Evolutionary conservation across 2,797 vertebrate species (phyloP), one percentile per base, ranked within the genome.

Genomic region (Trachurus trachurus): DNA sequence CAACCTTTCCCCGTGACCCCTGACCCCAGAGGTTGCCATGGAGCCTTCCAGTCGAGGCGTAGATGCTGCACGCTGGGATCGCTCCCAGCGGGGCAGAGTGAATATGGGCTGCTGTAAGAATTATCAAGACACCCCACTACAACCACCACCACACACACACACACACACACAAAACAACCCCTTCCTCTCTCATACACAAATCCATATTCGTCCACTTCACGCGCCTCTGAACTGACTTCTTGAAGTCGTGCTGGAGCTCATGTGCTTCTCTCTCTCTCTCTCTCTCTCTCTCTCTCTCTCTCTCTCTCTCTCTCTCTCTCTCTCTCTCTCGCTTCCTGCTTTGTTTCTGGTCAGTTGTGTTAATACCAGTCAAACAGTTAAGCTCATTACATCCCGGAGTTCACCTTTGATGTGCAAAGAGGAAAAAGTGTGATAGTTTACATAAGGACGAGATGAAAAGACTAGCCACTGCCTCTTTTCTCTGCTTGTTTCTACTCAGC

Each of bases 21-120:
- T 92, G 92, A 94, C 92, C 93, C 86, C 1, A 11, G 80, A 83
- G 88, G 95, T 95, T 95, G 90, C 93, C 91, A 94, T 95, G 93
- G 94, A 95, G 94, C 84, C 94, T 92, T 85, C 78, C 74, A 91
- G 91, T 92, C 89, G 74, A 83, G 87, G 87, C 82, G 16, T 79
- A 68, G 87, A 78, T 84, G 89, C 76, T 83, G 89, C 92, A 93
- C 87, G 91, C 93, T 92, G 93, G 78, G 93, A 88, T 89, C 66
- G 66, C 83, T 86, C 88, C 9, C 93, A 90, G 90, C 81, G 40
- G 89, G 89, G 52, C 45, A 31, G 80, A 80, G 67, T 78, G 88
- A 90, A 87, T 88, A 82, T 78, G 77, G 78, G 86, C 85, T 76
- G 86, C 91, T 89, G 86, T 44, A 85, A 91, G 87, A 91, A 88